A percentile compares a stretch with the other conserved stretches of the same genome.
phyloP scores from a whole-genome alignment of 2,113 vertebrate species.

The Ailuropoda melanoleuca region DNA sequence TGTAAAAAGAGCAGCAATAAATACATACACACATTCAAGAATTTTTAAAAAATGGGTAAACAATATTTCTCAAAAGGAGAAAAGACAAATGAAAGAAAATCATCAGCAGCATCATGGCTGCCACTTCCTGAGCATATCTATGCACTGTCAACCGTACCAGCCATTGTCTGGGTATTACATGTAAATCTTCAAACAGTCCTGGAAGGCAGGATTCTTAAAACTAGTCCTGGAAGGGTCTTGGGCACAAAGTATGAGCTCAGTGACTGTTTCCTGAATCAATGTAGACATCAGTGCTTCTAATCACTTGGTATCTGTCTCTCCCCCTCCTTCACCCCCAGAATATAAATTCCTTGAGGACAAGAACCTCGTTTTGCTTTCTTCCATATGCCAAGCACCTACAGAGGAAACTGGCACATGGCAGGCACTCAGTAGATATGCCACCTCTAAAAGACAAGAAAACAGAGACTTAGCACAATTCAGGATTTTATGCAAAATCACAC shows the following conservation, averaged over 20 bases:
- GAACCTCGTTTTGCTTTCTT: background rate
- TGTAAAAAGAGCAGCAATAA: background rate
- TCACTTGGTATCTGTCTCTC: background rate
- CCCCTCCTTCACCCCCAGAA: background rate
- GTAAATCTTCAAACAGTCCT: background rate
- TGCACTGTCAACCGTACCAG: background rate
- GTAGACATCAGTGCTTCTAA: background rate
- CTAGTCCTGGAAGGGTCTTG: background rate
- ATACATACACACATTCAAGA: background rate
- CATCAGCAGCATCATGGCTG: background rate
- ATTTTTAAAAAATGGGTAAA: background rate
- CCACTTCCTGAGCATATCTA: background rate
- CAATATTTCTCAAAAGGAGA: background rate
- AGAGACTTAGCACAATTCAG: too few species aligned
- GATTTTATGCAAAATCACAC: background rate
- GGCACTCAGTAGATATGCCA: background rate
- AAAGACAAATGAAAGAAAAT: background rate
- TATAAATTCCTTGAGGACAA: background rate
- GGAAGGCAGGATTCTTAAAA: background rate
- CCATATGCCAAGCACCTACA: background rate
- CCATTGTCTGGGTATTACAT: background rate
- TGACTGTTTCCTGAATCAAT: background rate
- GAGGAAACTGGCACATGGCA: background rate
- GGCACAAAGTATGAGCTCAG: background rate
- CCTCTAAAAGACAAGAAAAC: background rate